These are phyloP conservation scores for Cyrtonyx montezumae DNA, from an alignment of 2,113 vertebrate genomes.

Conservation along the genomic window DNA sequence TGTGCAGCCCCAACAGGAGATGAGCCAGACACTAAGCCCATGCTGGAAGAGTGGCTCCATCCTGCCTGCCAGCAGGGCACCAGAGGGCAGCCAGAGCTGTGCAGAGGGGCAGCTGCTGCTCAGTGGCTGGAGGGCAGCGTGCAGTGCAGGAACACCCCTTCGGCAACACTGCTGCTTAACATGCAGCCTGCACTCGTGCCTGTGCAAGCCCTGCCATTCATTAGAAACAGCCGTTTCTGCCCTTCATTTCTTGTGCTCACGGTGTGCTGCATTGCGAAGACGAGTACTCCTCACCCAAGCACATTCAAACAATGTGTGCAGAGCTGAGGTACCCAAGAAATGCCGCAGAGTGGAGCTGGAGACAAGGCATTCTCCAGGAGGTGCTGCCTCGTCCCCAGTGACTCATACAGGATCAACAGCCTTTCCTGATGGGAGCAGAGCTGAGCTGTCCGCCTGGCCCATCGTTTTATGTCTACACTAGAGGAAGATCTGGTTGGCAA, in stretches of 20 bases:
- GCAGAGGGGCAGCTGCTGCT: accelerated
- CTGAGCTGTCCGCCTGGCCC: not conserved
- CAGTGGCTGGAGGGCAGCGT: accelerated
- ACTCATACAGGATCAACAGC: not conserved
- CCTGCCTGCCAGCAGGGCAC: not conserved
- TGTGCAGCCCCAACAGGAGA: not conserved
- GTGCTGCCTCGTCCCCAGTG: accelerated
- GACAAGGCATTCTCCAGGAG: not conserved
- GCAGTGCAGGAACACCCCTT: accelerated
- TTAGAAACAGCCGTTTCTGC: accelerated
- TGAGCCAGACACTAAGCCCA: accelerated
- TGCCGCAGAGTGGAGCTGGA: not conserved
- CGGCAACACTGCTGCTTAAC: accelerated
- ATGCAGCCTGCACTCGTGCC: accelerated
- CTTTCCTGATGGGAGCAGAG: not conserved
- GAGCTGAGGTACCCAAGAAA: not conserved
- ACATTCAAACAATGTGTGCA: accelerated
- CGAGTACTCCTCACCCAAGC: accelerated
- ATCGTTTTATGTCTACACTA: not conserved
- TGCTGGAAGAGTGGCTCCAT: accelerated
- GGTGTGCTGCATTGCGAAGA: not conserved
- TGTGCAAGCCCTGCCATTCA: accelerated
- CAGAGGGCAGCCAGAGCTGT: not conserved
- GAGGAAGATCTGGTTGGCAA: not conserved
- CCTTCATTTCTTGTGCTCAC: accelerated